A percentile compares a stretch with the other conserved stretches of the same genome.
Evolutionary conservation across 35 echinoderm and acorn worm genomes (phyloP).

Genomic region (Lytechinus pictus): DNA sequence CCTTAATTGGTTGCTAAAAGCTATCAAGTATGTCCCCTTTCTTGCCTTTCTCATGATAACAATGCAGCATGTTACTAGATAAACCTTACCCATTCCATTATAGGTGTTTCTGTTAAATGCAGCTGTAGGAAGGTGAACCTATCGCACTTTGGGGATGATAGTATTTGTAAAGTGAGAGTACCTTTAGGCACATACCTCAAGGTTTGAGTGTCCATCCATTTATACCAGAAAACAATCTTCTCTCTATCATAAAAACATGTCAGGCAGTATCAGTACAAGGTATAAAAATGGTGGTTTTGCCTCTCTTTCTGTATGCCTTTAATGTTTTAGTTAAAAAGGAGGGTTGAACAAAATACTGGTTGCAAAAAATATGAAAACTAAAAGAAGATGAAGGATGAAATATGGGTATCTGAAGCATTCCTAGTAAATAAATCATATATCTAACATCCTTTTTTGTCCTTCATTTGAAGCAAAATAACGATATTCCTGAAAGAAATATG

Average conservation of each 20-base stretch:
- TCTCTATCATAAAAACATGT: not conserved
- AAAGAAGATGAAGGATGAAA: not conserved
- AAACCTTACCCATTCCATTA: not conserved
- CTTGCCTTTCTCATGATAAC: not conserved
- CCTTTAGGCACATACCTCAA: not conserved
- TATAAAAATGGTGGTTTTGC: not conserved
- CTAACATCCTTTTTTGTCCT: not conserved
- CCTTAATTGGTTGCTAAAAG: not conserved
- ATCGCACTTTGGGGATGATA: not conserved
- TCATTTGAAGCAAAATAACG: not conserved
- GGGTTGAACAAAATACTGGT: not conserved
- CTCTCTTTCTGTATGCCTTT: not conserved
- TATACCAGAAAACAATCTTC: not conserved
- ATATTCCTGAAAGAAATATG: not conserved
- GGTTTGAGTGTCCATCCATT: not conserved
- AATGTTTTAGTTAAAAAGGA: not conserved
- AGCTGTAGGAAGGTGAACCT: not conserved
- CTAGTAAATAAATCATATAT: not conserved
- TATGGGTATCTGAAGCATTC: not conserved
- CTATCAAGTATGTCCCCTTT: not conserved
- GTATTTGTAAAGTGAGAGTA: not conserved
- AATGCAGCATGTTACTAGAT: not conserved
- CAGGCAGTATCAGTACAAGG: not conserved
- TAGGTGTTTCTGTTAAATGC: not conserved
- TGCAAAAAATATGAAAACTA: not conserved